Base-by-base conservation (phyloP, 2,888 invertebrate genomes). In the Nebria brevicollis region DNA sequence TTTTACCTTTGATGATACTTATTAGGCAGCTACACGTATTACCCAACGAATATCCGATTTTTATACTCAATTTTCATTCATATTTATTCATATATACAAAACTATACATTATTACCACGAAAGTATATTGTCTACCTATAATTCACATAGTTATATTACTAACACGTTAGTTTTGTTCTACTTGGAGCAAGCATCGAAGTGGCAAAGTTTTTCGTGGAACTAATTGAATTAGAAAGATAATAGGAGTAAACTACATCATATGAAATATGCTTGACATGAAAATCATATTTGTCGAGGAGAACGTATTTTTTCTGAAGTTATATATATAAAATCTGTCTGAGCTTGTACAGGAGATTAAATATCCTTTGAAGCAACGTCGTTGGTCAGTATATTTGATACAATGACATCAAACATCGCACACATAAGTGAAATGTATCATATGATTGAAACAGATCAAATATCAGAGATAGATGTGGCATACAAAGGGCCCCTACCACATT, bases 351-450 rank as follows among this genome's bases (percentile, higher is more conserved):
- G 54, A 54, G 54, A 54, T 54, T 54, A 54, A 54, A 54, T 54
- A 11, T 54, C 54, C 54, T 54, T 54, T 54, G 54, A 54, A 54
- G 8, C 54, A 54, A 8, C 54, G 7, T 54, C 8, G 54, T 54
- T 54, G 54, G 54, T 54, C 54, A 54, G 54, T 54, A 54, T 54
- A 54, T 54, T 54, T 54, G 54, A 54, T 54, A 54, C 54, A 54
- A 54, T 54, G 54, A 54, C 54, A 54, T 54, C 54, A 54, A 54
- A 54, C 54, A 54, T 54, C 54, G 54, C 54, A 13, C 54, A 54
- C 54, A 54, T 54, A 54, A 54, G 54, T 54, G 54, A 54, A 54
- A 54, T 54, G 54, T 54, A 54, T 54, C 54, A 54, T 54, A 54
- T 54, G 54, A 54, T 54, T 54, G 54, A 54, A 54, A 54, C 54